Percentiles rank a stretch among this genome's conserved stretches.
These are phyloP conservation scores for Cheilosia scutellata DNA, from an alignment of 2,888 invertebrate genomes.

Conservation along the genomic window DNA sequence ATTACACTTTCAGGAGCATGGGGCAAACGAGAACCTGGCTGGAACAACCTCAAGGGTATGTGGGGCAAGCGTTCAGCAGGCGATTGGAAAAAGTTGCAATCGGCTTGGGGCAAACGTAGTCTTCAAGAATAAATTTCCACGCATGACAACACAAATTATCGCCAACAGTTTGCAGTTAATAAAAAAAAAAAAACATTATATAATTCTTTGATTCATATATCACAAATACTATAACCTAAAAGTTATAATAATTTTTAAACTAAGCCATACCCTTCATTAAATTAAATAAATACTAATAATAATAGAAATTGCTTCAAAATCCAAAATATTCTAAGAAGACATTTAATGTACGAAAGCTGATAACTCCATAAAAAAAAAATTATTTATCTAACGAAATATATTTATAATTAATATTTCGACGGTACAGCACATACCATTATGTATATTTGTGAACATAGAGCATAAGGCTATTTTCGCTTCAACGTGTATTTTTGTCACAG, in stretches of 20 bases:
- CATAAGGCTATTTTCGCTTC: neutral
- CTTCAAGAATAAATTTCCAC: constrained; percentile 17
- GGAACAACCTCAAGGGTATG: constrained; percentile 91
- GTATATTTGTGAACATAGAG: neutral
- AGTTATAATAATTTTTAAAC: neutral
- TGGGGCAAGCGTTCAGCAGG: constrained; percentile 88
- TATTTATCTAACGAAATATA: neutral
- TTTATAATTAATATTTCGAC: neutral
- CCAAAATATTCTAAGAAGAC: neutral
- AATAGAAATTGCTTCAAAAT: constrained; percentile 43
- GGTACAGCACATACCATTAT: neutral
- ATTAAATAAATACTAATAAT: constrained; percentile 39
- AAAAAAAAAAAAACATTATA: neutral
- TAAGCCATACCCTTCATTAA: neutral
- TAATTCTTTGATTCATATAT: neutral
- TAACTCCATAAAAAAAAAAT: constrained; percentile 12
- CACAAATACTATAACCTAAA: neutral
- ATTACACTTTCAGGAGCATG: constrained; percentile 86
- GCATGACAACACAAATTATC: neutral
- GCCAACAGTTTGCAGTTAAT: neutral
- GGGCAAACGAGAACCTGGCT: constrained; percentile 91
- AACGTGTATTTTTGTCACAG: neutral
- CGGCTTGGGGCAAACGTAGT: constrained; percentile 84
- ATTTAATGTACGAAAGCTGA: constrained; percentile 48
- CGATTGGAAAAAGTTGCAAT: constrained; percentile 83